These are phyloP conservation scores for Gasterosteus aculeatus DNA, from an alignment of 2,113 vertebrate genomes.

Conservation along the genomic window DNA sequence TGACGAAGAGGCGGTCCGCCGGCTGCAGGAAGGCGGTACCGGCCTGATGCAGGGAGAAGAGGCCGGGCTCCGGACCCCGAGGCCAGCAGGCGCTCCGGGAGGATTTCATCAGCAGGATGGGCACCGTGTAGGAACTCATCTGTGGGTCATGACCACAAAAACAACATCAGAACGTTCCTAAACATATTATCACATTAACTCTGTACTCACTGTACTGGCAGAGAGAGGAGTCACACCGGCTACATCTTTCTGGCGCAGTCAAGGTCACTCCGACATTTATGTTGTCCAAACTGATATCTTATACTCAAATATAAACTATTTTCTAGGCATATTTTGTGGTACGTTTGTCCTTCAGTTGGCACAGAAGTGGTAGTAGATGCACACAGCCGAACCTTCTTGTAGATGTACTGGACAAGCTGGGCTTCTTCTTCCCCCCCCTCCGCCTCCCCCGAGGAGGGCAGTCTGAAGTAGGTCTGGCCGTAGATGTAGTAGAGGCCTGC, in stretches of 20 bases:
- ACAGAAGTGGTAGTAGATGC: neutral
- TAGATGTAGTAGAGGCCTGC: slow-evolving; percentile 91
- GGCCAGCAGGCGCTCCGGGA: slow-evolving; percentile 91
- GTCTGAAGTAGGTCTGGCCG: slow-evolving; percentile 90
- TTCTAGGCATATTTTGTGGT: too few species aligned
- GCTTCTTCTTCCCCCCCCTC: slow-evolving; percentile 76
- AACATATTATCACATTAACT: too few species aligned
- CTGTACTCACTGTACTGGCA: neutral
- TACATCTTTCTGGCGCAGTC: neutral
- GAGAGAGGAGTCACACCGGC: neutral
- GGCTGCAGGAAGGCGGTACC: slow-evolving; percentile 87
- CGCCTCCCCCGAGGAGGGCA: slow-evolving; percentile 68
- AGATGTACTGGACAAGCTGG: slow-evolving; percentile 91
- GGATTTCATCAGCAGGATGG: slow-evolving; percentile 92
- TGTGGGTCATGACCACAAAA: slow-evolving; percentile 25
- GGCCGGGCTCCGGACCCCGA: slow-evolving; percentile 85
- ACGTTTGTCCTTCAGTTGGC: too few species aligned
- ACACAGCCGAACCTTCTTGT: slow-evolving; percentile 83
- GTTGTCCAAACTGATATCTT: neutral
- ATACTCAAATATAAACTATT: neutral
- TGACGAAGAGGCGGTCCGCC: slow-evolving; percentile 89
- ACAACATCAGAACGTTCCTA: neutral
- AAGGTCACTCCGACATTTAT: neutral
- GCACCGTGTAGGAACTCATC: slow-evolving; percentile 85
- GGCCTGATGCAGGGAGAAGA: slow-evolving; percentile 93